These are phyloP conservation scores for Chrysogorgia sp. DNA, from an alignment of 92 coral and sea anemone species.

Conservation along the genomic window DNA sequence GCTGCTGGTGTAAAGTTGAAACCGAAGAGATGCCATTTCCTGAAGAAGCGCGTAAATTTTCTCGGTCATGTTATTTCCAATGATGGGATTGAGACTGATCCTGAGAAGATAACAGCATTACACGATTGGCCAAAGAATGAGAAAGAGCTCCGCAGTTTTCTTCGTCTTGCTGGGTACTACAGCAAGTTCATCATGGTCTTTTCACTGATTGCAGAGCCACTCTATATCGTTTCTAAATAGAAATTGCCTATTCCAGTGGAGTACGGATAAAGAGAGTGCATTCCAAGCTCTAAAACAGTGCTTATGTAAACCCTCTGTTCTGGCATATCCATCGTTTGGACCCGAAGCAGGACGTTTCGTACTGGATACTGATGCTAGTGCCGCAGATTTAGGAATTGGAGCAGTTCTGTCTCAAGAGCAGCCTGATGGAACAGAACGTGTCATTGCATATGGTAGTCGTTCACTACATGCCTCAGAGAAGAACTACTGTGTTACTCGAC, in stretches of 20 bases:
- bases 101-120: conserved; percentile 49
- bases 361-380: conserved; percentile 63
- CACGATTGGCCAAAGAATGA: conserved; percentile 42
- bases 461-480: conserved; percentile 14
- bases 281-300: conserved; percentile 31
- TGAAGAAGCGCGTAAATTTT: conserved; percentile 46
- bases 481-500: conserved; percentile 30
- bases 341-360: conserved; percentile 28
- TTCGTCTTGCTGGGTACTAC: too few species aligned
- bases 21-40: conserved; percentile 46
- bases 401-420: conserved; percentile 39
- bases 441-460: conserved; percentile 38
- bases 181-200: conserved; percentile 45
- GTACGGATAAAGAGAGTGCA: conserved; percentile 44
- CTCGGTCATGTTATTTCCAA: conserved; percentile 57
- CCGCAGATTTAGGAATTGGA: conserved; percentile 6
- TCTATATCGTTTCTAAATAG: conserved; percentile 31
- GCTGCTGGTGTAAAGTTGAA: conserved; percentile 54
- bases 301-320: conserved; percentile 35
- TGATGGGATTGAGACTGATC: conserved; percentile 50
- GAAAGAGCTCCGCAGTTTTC: conserved; percentile 43
- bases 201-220: conserved; percentile 44
- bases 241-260: conserved; percentile 48
- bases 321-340: conserved; percentile 48
- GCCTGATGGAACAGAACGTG: conserved; percentile 22